Conservation (phyloP, 2,888 invertebrate species). For the Anticlea derivata region DNA sequence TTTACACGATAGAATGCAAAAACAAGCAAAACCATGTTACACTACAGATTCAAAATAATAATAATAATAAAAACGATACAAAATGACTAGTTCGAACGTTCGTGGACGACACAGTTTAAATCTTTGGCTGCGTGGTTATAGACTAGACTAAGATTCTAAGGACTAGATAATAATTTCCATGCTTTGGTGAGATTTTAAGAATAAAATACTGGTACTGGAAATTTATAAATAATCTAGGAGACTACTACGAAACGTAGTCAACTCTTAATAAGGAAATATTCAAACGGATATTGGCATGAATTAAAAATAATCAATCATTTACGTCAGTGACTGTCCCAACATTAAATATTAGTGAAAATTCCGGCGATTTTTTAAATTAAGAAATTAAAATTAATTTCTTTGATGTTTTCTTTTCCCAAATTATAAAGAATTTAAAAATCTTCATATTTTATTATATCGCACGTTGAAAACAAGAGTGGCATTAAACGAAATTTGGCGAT, state of each 20-base stretch:
- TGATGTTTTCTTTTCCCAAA: no score
- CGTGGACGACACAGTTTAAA: conserved; percentile 42
- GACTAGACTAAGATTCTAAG: conserved; percentile 53
- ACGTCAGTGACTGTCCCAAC: background rate
- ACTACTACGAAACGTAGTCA: no score
- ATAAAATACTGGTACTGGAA: conserved; percentile 4
- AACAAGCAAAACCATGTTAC: conserved; percentile 11
- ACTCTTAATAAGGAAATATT: no score
- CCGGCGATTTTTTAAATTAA: no score
- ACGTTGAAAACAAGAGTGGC: no score
- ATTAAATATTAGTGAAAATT: no score
- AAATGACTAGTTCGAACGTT: conserved; percentile 73
- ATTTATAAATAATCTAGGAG: no score
- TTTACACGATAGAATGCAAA: conserved; percentile 16
- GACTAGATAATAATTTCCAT: conserved; percentile 31
- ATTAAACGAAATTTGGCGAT: no score
- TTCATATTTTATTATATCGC: no score
- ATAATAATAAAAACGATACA: conserved; percentile 17
- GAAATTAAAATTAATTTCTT: no score
- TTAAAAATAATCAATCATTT: background rate
- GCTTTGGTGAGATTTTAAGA: conserved; percentile 47
- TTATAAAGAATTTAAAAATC: no score
- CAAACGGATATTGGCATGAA: no score
- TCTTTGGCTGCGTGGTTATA: conserved; percentile 58
- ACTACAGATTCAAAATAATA: background rate